phyloP scores from a whole-genome alignment of 2,797 vertebrate species.

The Dermochelys coriacea region DNA sequence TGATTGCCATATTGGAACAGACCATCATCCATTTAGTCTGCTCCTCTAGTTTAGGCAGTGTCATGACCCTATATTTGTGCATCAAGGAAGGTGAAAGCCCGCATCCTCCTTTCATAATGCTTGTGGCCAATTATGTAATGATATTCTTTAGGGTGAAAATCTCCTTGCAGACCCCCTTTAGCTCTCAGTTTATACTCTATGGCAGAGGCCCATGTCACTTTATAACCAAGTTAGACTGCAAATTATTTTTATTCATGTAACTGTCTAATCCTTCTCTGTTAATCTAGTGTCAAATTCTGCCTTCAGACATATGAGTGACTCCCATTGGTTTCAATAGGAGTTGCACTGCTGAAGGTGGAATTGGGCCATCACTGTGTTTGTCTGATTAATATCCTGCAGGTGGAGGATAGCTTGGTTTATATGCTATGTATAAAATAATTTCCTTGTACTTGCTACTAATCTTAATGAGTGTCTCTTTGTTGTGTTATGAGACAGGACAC shows the following conservation, averaged over 20 bases:
- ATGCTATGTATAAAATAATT: not conserved
- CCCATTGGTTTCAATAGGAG: rapidly evolving
- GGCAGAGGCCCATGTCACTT: not conserved
- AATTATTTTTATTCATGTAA: not conserved
- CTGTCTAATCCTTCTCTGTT: not conserved
- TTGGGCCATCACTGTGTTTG: not conserved
- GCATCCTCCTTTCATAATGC: not conserved
- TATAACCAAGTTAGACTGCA: not conserved
- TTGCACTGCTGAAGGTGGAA: not conserved
- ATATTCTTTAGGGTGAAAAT: not conserved
- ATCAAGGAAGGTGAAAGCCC: not conserved
- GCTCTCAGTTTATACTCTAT: not conserved
- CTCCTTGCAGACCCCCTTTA: not conserved
- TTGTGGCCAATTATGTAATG: not conserved
- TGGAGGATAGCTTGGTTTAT: not conserved
- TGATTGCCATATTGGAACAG: not conserved
- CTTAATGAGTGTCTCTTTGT: not conserved
- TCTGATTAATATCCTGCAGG: not conserved
- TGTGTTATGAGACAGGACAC: not conserved
- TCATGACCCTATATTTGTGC: not conserved
- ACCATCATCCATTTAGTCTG: rapidly evolving
- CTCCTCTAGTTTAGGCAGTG: not conserved
- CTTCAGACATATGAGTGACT: not conserved
- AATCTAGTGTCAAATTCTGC: not conserved
- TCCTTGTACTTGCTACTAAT: not conserved